Conservation (phyloP, 2,888 invertebrate species). For the Barypeithes pellucidus region DNA sequence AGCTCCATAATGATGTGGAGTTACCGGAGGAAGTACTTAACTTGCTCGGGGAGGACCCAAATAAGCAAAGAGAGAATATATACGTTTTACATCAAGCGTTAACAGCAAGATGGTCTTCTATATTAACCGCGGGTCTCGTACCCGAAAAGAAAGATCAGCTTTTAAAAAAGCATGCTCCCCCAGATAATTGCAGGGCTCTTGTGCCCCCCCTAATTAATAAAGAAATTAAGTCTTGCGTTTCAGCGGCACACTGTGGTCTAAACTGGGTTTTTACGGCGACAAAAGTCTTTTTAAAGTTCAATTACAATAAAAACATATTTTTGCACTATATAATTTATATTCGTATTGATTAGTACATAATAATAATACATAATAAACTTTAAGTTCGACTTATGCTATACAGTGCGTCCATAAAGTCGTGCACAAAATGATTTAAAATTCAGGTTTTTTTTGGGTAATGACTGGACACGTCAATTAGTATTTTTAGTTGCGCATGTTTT, state of each 20-base stretch:
- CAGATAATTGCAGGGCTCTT: conserved; percentile 14
- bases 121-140: conserved; percentile 1
- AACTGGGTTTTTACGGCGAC: too few species aligned
- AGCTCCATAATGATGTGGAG: conserved; percentile 8
- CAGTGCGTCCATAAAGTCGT: too few species aligned
- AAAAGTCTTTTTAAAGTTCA: too few species aligned
- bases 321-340: too few species aligned
- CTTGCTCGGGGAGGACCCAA: conserved; percentile 17
- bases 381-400: too few species aligned
- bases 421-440: too few species aligned
- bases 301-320: too few species aligned
- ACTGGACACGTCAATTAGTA: too few species aligned
- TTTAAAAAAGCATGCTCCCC: background rate
- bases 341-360: too few species aligned
- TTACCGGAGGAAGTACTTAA: conserved; percentile 5
- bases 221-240: conserved; percentile 3
- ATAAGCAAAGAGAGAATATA: background rate
- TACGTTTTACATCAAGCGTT: conserved; percentile 12
- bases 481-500: too few species aligned
- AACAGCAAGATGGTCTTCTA: conserved; percentile 5
- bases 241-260: background rate
- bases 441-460: too few species aligned
- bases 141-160: background rate
- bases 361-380: too few species aligned
- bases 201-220: background rate